Evolutionary conservation across 35 echinoderm and acorn worm species (phyloP), one percentile per base, ranked within the genome.

Genomic region (Eucidaris tribuloides): DNA sequence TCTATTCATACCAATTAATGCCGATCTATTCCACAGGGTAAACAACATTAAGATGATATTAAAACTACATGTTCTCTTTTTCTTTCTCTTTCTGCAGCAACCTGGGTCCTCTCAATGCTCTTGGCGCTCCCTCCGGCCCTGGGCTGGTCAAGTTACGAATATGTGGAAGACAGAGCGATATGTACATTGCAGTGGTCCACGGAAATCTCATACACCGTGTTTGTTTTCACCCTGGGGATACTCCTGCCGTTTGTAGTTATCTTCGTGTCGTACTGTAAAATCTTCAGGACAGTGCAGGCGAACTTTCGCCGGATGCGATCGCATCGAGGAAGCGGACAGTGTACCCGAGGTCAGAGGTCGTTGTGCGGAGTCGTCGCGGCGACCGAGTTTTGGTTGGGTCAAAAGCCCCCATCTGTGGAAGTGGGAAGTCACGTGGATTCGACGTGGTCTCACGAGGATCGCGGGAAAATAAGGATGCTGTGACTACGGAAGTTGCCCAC

Each of bases 131-230:
- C 93, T 78, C 93, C 93, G 32, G 48, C 85, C 23, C 18, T 91
- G 29, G 93, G 93, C n/a, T 96, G 93, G 93, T 96, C 93, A 17
- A 33, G 24, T n/a, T 96, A 96, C 40, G 84, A 87, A 29, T 96
- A 78, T 64, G 66, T 96, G 30, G 40, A 65, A 14, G 81, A 56
- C 37, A 41, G 89, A 31, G 88, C 93, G 20, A 92, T 96, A 33
- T 96, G 93, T 46, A 96, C 93, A 1, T 54, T 96, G 18, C 42
- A 78, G 42, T 96, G 93, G 93, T 96, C 93, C 14, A 96, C 93
- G 6, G 54, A 96, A 40, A 79, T 71, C n/a, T 83, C 78, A 15
- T 96, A 96, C 74, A 96, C 93, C 0, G 42, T 84, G 15, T 96
- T 96, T 61, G 80, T 96, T 7, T 88, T 96, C 58, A 42, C 89